Conservation (phyloP, 1,140 invertebrate species). For the Euwallacea similis region DNA sequence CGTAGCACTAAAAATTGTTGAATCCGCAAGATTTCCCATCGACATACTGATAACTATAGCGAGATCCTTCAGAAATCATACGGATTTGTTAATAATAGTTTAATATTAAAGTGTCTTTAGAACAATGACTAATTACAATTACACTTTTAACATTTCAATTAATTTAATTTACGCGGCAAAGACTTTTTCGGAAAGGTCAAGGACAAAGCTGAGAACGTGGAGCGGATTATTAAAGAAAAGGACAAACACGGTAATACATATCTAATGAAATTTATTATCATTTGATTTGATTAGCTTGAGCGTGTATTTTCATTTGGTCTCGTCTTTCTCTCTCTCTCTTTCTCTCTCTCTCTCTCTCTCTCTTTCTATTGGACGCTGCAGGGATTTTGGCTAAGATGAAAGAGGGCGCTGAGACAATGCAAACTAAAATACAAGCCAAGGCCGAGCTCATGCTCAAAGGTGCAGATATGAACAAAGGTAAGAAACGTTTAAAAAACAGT, state of each 20-base stretch:
- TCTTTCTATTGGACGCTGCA: conserved; percentile 51
- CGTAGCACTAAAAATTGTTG: too few species aligned
- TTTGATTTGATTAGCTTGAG: conserved; percentile 12
- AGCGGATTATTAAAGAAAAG: conserved; percentile 86
- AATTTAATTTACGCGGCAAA: conserved; percentile 46
- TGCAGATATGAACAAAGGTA: conserved; percentile 45
- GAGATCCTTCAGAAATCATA: too few species aligned
- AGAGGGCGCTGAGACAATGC: conserved; percentile 91
- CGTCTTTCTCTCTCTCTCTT: conserved; percentile 23
- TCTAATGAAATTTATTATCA: conserved; percentile 4
- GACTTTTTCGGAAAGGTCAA: conserved; percentile 92
- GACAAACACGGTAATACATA: conserved; percentile 78
- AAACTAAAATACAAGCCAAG: conserved; percentile 92
- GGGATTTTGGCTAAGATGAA: conserved; percentile 94
- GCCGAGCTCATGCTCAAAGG: conserved; percentile 69
- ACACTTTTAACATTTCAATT: neutral
- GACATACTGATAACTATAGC: too few species aligned
- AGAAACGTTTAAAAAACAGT: conserved; percentile 14
- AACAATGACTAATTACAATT: neutral
- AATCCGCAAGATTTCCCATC: too few species aligned
- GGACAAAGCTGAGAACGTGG: conserved; percentile 89
- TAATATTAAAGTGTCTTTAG: too few species aligned
- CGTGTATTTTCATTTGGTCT: conserved; percentile 28
- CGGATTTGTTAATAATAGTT: too few species aligned
- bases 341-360: conserved; percentile 17